A percentile compares a stretch with the other conserved stretches of the same genome.
These are phyloP conservation scores for Dendrocincla fuliginosa DNA, from an alignment of 2,797 vertebrate species.

Conservation along the genomic window DNA sequence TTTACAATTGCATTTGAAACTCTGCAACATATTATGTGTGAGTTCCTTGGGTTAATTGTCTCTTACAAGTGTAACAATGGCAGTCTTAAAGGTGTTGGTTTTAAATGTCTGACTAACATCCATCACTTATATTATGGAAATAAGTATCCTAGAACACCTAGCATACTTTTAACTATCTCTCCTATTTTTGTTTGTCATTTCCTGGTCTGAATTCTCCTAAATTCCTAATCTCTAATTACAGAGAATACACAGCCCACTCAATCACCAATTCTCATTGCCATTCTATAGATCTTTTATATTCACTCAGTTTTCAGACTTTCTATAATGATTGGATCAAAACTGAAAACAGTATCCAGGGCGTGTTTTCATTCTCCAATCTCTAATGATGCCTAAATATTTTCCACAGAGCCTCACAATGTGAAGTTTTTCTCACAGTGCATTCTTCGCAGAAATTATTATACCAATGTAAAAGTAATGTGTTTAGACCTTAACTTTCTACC, in stretches of 20 bases:
- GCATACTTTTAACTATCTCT: accelerated
- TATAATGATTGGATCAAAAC: not conserved
- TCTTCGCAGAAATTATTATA: not conserved
- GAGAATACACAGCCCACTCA: not conserved
- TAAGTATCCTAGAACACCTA: not conserved
- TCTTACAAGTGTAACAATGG: not conserved
- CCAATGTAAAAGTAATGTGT: not conserved
- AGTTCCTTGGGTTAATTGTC: not conserved
- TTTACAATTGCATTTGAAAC: not conserved
- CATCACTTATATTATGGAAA: not conserved
- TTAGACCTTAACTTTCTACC: not conserved
- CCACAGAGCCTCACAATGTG: not conserved
- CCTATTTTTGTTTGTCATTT: not conserved
- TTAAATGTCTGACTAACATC: not conserved
- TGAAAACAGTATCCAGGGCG: not conserved
- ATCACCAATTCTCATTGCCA: not conserved
- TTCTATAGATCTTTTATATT: not conserved
- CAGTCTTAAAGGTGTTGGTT: not conserved
- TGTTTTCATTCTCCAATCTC: not conserved
- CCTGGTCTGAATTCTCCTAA: not conserved
- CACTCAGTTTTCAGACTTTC: not conserved
- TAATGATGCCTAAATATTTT: not conserved
- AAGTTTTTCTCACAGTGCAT: not conserved
- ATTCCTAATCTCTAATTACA: not conserved
- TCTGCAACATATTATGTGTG: not conserved